phyloP scores from a whole-genome alignment of 2,797 vertebrate genomes.

The Catamblyrhynchus diadema region DNA sequence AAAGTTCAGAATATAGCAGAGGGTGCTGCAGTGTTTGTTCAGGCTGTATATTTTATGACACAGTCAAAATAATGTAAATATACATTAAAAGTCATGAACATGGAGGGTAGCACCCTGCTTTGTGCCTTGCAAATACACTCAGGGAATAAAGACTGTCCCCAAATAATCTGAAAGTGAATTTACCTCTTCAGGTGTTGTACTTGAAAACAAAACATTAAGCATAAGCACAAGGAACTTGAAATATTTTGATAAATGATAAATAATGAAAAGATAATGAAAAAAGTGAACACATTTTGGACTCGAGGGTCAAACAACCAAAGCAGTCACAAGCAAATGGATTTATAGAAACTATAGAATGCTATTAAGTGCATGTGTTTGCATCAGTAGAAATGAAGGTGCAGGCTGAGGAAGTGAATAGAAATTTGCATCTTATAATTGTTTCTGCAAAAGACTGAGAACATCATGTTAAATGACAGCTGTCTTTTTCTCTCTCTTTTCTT shows the following conservation, averaged over 20 bases:
- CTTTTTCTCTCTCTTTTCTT: not conserved
- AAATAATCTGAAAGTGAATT: not conserved
- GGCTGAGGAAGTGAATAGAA: not conserved
- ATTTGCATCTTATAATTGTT: constrained; percentile 27
- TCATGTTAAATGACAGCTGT: not conserved
- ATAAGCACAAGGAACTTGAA: not conserved
- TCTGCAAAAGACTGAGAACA: not conserved
- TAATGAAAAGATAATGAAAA: not conserved
- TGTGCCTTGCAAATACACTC: not conserved
- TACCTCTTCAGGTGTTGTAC: not conserved
- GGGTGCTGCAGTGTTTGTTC: not conserved
- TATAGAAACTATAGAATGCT: not conserved
- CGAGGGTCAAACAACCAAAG: not conserved
- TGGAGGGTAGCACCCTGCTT: not conserved
- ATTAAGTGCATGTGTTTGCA: not conserved
- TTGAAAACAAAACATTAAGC: not conserved
- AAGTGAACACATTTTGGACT: not conserved
- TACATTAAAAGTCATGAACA: not conserved
- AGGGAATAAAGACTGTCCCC: not conserved
- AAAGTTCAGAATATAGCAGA: not conserved
- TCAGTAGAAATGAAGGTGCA: not conserved
- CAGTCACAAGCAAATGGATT: not conserved
- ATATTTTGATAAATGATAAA: not conserved
- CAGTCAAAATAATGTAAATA: not conserved
- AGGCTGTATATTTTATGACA: not conserved